phyloP scores from a whole-genome alignment of 2,888 invertebrate species.

The Ariolimax columbianus region DNA sequence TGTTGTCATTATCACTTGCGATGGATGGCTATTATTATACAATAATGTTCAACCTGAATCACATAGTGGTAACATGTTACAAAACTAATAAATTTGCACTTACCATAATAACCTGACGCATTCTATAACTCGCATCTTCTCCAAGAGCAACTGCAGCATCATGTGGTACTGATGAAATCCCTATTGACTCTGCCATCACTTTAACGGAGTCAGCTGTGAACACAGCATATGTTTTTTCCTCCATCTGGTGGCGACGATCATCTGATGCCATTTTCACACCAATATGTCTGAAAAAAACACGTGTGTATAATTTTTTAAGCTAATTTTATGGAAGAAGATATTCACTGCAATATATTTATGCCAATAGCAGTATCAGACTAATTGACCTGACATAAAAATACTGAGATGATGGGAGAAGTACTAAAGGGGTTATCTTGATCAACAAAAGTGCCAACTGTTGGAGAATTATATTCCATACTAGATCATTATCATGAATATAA shows the following conservation, averaged over 20 bases:
- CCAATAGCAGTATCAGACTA: too few relatives aligned
- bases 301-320: too few relatives aligned
- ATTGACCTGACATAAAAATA: too few relatives aligned
- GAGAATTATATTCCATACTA: too few relatives aligned
- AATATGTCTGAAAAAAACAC: not conserved
- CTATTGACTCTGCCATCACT: slow-evolving; percentile 72
- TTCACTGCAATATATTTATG: too few relatives aligned
- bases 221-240: slow-evolving; percentile 76
- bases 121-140: slow-evolving; percentile 77
- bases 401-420: too few relatives aligned
- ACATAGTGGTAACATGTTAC: not conserved
- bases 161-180: slow-evolving; percentile 71
- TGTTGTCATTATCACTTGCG: too few relatives aligned
- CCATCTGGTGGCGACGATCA: slow-evolving; percentile 53
- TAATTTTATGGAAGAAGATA: too few relatives aligned
- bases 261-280: slow-evolving; percentile 46
- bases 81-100: not conserved
- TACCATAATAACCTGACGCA: slow-evolving; percentile 77
- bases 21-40: too few relatives aligned
- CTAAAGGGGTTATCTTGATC: too few relatives aligned
- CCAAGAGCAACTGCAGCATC: slow-evolving; percentile 73
- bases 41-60: not conserved
- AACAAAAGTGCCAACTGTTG: too few relatives aligned
- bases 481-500: too few relatives aligned
- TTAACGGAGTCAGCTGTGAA: slow-evolving; percentile 75